These are phyloP conservation scores for Halcyon badia DNA, from an alignment of 2,797 vertebrate species.

Conservation along the genomic window DNA sequence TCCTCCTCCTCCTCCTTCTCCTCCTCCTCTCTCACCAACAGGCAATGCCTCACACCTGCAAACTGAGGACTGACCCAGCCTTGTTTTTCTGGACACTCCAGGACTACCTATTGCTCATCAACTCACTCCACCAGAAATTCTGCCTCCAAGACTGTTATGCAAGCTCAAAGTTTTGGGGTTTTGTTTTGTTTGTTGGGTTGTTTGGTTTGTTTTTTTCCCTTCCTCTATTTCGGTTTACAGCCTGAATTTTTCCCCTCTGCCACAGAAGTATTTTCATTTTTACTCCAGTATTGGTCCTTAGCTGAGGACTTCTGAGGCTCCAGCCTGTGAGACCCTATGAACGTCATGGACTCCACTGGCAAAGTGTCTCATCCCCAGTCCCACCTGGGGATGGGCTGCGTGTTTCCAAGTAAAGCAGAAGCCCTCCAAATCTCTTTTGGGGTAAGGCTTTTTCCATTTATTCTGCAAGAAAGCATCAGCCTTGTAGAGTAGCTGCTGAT, in stretches of 20 bases:
- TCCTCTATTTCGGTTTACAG: background rate
- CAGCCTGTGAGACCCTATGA: background rate
- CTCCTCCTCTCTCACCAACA: background rate
- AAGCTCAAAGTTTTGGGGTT: background rate
- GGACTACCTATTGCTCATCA: background rate
- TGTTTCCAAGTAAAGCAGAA: slow-evolving; percentile 5
- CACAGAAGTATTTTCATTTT: background rate
- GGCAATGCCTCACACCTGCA: background rate
- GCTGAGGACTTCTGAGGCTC: background rate
- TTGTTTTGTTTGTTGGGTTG: too few species aligned
- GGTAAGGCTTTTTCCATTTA: background rate
- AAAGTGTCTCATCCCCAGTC: background rate
- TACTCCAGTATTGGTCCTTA: background rate
- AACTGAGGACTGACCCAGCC: background rate
- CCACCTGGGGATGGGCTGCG: background rate
- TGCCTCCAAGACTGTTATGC: background rate
- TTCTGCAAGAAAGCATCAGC: background rate
- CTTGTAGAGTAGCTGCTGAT: background rate
- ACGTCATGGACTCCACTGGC: background rate
- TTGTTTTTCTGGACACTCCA: background rate
- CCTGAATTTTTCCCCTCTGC: background rate
- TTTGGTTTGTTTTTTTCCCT: too few species aligned
- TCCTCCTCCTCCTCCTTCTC: too few species aligned
- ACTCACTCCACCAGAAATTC: background rate
- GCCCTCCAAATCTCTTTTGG: background rate